Evolutionary conservation across 2,797 vertebrate genomes (phyloP).

Genomic region (Chloroceryle inda): DNA sequence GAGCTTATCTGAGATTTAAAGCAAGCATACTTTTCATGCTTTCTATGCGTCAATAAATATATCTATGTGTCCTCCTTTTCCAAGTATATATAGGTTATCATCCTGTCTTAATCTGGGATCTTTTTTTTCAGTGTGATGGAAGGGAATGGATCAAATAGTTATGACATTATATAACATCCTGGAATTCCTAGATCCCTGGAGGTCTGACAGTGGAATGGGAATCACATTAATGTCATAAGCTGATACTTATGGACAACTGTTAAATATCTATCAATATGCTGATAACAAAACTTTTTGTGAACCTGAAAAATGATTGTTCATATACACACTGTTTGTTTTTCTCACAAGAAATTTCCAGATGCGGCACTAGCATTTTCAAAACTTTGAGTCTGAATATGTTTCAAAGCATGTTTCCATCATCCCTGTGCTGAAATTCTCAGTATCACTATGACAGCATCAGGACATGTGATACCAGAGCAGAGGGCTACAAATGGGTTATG

Average conservation of each 20-base stretch:
- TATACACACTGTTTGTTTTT: neutral
- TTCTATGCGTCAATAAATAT: neutral
- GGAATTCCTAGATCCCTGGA: neutral
- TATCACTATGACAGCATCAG: neutral
- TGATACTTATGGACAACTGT: neutral
- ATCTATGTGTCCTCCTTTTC: neutral
- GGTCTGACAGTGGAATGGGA: neutral
- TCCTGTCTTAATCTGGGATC: neutral
- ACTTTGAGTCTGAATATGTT: neutral
- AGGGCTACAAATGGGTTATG: neutral
- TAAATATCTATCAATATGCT: neutral
- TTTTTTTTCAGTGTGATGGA: neutral
- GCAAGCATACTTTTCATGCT: neutral
- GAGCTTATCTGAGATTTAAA: constrained; percentile 12
- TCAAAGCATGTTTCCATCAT: neutral
- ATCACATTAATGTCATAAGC: neutral
- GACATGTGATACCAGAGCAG: neutral
- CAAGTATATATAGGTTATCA: neutral
- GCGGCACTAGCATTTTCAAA: neutral
- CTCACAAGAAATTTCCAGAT: neutral
- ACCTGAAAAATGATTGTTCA: neutral
- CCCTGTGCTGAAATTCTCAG: neutral
- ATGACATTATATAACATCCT: neutral
- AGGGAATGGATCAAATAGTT: neutral
- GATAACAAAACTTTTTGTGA: neutral